phyloP scores from a whole-genome alignment of 1,140 invertebrate genomes.

The Glomeris maerens region DNA sequence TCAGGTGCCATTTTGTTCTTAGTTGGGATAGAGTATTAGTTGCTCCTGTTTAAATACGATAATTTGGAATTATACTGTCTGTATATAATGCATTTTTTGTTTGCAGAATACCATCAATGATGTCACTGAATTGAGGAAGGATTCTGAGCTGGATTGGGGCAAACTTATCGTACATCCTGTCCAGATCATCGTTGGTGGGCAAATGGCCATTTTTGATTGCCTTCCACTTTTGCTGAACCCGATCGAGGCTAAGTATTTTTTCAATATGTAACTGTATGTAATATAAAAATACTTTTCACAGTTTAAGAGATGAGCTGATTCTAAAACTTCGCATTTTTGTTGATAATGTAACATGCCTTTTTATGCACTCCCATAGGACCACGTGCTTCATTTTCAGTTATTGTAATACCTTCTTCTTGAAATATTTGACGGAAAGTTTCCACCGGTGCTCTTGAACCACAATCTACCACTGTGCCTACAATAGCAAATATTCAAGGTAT shows the following conservation, averaged over 20 bases:
- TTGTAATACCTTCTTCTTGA: constrained; percentile 17
- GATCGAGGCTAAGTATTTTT: constrained; percentile 18
- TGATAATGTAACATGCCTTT: constrained; percentile 9
- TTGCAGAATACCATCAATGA: background rate
- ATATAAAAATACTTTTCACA: background rate
- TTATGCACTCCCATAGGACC: constrained; percentile 20
- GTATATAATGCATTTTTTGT: background rate
- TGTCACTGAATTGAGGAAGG: background rate
- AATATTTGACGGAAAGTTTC: constrained; percentile 18
- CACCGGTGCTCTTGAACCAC: constrained; percentile 18
- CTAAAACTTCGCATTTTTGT: background rate
- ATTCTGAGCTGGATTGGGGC: constrained; percentile 14
- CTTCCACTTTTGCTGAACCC: constrained; percentile 15
- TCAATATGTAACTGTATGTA: constrained; percentile 17
- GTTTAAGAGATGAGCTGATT: background rate
- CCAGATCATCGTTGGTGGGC: constrained; percentile 16
- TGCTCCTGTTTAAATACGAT: constrained; percentile 15
- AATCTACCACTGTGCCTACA: constrained; percentile 21
- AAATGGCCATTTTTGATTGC: constrained; percentile 9
- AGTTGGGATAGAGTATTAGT: constrained; percentile 19
- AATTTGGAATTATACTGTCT: background rate
- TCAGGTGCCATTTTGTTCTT: constrained; percentile 5
- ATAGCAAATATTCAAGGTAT: no score
- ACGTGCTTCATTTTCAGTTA: constrained; percentile 19
- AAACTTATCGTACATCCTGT: constrained; percentile 20